Evolutionary conservation across 2,888 invertebrate species (phyloP).

Genomic region (Drosophila koepferae): DNA sequence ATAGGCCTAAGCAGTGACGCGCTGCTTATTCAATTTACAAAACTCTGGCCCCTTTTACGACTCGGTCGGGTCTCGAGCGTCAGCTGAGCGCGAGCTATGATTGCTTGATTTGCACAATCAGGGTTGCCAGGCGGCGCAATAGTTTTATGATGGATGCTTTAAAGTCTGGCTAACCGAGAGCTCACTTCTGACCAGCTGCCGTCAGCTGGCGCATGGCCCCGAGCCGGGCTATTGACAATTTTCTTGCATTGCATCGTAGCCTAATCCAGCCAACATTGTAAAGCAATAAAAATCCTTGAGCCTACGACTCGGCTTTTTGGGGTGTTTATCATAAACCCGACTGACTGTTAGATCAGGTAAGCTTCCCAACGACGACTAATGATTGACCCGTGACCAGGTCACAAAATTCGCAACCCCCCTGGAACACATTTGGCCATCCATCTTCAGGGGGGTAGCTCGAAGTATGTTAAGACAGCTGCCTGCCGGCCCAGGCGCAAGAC

Average conservation of each 20-base stretch:
- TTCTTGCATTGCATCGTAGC: slow-evolving; percentile 38
- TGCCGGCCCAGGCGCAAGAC: slow-evolving; percentile 43
- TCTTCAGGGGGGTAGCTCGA: slow-evolving; percentile 56
- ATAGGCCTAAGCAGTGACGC: slow-evolving; percentile 27
- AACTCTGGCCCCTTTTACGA: slow-evolving; percentile 46
- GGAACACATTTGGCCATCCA: not conserved
- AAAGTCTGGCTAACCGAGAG: slow-evolving; percentile 57
- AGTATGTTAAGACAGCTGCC: slow-evolving; percentile 61
- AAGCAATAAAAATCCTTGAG: slow-evolving; percentile 55
- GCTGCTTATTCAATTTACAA: slow-evolving; percentile 68
- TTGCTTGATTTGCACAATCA: slow-evolving; percentile 66
- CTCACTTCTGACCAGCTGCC: slow-evolving; percentile 37
- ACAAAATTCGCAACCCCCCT: slow-evolving; percentile 58
- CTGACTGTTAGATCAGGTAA: slow-evolving; percentile 57
- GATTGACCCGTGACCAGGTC: slow-evolving; percentile 65
- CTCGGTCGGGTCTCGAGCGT: slow-evolving; percentile 22
- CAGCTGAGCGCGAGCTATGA: slow-evolving; percentile 28
- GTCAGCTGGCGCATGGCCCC: slow-evolving; percentile 62
- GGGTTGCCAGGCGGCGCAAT: slow-evolving; percentile 69
- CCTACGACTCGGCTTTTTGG: slow-evolving; percentile 30
- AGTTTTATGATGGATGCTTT: slow-evolving; percentile 48
- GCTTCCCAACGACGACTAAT: slow-evolving; percentile 53
- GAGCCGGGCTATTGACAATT: slow-evolving; percentile 56
- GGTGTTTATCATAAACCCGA: slow-evolving; percentile 34
- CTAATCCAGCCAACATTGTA: slow-evolving; percentile 68